Conservation (phyloP, 1,140 invertebrate genomes). For the Penaeus japonicus region DNA sequence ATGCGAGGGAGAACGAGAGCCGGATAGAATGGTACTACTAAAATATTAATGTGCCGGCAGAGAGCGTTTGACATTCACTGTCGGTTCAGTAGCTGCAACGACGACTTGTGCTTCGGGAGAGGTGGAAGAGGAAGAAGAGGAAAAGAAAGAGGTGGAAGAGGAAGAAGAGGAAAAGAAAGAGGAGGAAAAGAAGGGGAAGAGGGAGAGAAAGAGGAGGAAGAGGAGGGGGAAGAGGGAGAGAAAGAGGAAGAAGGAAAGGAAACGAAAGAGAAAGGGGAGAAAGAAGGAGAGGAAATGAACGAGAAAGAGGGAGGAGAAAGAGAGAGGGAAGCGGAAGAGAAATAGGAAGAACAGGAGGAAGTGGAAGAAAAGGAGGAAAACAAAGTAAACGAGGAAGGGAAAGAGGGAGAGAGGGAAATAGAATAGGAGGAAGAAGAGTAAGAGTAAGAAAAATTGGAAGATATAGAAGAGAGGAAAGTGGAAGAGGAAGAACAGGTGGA, state of each 20-base stretch:
- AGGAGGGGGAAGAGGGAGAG: no score
- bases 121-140: not conserved
- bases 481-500: not conserved
- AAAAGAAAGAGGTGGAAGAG: not conserved
- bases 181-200: not conserved
- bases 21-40: no score
- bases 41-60: no score
- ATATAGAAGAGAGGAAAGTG: not conserved
- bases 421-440: not conserved
- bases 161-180: not conserved
- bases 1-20: constrained; percentile 6
- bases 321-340: not conserved
- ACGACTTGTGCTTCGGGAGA: not conserved
- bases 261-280: not conserved
- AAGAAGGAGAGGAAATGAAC: not conserved
- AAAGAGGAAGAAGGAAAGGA: not conserved
- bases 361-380: not conserved
- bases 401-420: not conserved
- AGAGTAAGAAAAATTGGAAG: not conserved
- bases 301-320: not conserved
- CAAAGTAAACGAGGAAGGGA: not conserved
- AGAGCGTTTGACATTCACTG: no score
- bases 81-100: no score
- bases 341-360: not conserved
- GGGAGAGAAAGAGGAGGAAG: not conserved